These are phyloP conservation scores for Alligator sinensis DNA, from an alignment of 2,113 vertebrate species.

Conservation along the genomic window DNA sequence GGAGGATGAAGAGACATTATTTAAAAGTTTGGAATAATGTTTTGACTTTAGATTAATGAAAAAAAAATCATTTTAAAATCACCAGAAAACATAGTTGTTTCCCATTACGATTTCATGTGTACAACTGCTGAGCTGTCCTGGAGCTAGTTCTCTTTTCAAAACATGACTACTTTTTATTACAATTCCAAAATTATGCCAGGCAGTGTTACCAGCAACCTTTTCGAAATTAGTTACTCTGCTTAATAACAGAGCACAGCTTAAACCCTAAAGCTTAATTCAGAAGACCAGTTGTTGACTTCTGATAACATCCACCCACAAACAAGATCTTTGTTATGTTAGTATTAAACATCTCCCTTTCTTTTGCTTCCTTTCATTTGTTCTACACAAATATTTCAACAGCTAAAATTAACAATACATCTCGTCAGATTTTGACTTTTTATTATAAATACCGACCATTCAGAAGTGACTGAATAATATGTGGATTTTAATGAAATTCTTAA, in stretches of 20 bases:
- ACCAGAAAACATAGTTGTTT: not conserved
- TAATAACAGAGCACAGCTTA: slow-evolving; percentile 3
- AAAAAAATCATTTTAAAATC: not conserved
- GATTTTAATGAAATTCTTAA: slow-evolving; percentile 36
- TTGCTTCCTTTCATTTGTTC: not conserved
- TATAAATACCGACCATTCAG: not conserved
- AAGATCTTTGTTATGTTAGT: not conserved
- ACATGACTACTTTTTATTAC: not conserved
- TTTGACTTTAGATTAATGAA: not conserved
- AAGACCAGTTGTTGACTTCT: not conserved
- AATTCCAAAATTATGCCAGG: not conserved
- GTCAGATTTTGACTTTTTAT: not conserved
- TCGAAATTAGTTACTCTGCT: not conserved
- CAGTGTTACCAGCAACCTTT: not conserved
- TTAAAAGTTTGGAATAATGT: not conserved
- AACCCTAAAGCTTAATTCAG: not conserved
- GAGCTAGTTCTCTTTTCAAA: not conserved
- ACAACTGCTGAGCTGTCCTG: not conserved
- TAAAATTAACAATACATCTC: not conserved
- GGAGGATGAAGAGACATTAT: not conserved
- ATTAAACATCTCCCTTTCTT: not conserved
- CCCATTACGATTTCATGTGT: not conserved
- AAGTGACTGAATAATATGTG: not conserved
- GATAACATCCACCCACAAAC: not conserved
- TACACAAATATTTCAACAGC: not conserved